Conservation (phyloP, 2,113 vertebrate genomes). For the Passer montanus region DNA sequence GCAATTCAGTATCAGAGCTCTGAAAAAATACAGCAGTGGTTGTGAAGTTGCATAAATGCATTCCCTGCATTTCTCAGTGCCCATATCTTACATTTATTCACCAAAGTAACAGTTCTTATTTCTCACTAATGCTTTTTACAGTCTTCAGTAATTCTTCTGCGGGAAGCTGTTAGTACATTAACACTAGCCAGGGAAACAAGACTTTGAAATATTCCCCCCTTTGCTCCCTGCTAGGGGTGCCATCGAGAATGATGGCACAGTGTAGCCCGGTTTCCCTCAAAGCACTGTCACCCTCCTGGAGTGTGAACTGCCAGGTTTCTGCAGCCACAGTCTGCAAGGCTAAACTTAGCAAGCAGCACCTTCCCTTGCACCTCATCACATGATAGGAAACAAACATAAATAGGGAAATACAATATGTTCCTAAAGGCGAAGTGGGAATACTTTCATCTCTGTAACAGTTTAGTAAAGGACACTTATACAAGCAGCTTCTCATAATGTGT, state of each 20-base stretch:
- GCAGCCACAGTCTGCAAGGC: background rate
- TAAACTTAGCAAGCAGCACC: conserved; percentile 59
- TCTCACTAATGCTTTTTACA: background rate
- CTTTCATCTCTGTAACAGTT: background rate
- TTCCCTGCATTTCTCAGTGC: background rate
- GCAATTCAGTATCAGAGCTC: background rate
- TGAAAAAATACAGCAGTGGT: background rate
- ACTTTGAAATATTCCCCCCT: background rate
- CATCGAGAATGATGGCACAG: rapidly evolving
- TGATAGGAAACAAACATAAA: conserved; percentile 59
- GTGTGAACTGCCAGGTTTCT: background rate
- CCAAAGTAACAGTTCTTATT: background rate
- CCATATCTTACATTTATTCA: background rate
- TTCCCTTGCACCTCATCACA: conserved; percentile 37
- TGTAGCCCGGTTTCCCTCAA: background rate
- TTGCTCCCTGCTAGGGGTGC: background rate
- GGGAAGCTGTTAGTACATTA: background rate
- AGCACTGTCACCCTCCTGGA: background rate
- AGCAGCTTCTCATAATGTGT: background rate
- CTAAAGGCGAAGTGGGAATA: conserved; percentile 16
- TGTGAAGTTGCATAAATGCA: background rate
- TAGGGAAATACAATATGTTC: conserved; percentile 57
- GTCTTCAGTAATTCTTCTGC: background rate
- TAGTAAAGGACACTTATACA: background rate
- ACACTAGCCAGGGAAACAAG: background rate